Evolutionary conservation across 2,888 invertebrate genomes (phyloP).

Genomic region (Spisula solida): DNA sequence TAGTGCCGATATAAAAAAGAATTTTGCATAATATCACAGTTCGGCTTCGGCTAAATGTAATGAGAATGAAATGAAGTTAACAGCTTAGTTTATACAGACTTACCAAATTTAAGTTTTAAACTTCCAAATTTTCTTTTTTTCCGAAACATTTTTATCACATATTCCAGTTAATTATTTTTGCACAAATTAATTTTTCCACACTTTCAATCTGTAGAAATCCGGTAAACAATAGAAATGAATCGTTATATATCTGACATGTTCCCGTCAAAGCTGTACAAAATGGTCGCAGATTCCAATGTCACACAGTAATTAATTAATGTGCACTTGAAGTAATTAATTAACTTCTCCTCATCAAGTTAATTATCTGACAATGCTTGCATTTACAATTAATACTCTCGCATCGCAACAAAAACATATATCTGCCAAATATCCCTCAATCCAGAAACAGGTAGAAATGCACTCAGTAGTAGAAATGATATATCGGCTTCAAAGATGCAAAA

Average conservation of each 20-base stretch:
- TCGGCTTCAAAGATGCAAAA: background rate
- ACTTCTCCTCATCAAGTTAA: background rate
- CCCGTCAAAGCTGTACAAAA: too few relatives aligned
- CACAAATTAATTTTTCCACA: background rate
- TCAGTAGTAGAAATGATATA: too few relatives aligned
- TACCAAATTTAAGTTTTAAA: constrained; percentile 72
- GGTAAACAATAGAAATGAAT: background rate
- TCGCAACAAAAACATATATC: background rate
- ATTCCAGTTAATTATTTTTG: background rate
- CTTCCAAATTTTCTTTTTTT: constrained; percentile 70
- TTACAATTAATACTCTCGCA: background rate
- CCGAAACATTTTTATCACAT: constrained; percentile 60
- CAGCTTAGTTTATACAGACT: constrained; percentile 32
- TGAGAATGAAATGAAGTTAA: background rate
- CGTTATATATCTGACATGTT: background rate
- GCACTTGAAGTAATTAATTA: constrained; percentile 14
- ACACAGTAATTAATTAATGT: constrained; percentile 14
- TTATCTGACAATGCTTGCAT: background rate
- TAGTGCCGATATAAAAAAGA: too few relatives aligned
- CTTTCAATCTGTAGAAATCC: background rate
- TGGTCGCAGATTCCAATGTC: constrained; percentile 12
- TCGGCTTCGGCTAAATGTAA: too few relatives aligned
- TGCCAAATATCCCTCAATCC: background rate
- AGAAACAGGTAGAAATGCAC: background rate
- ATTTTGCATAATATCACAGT: too few relatives aligned